phyloP scores from a whole-genome alignment of 2,113 vertebrate species.

The Chlamydotis undulata region DNA sequence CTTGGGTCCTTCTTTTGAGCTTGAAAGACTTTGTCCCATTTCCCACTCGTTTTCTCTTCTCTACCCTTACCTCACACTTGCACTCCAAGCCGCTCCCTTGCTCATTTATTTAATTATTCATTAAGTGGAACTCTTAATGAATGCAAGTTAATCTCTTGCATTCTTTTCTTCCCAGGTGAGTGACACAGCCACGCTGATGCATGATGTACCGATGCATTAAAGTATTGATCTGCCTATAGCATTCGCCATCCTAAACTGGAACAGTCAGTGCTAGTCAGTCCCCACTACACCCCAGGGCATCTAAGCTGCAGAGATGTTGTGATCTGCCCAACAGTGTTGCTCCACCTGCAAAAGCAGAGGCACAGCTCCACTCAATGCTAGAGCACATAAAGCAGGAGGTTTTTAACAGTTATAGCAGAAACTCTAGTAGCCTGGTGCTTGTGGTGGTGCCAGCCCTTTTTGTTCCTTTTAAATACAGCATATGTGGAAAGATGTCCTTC shows the following conservation, averaged over 20 bases:
- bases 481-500: neutral
- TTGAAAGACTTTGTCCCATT: neutral
- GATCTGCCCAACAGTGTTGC: fast-evolving
- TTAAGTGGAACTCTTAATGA: neutral
- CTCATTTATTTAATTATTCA: conserved; percentile 36
- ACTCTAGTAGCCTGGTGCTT: neutral
- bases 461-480: neutral
- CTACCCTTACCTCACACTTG: neutral
- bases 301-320: neutral
- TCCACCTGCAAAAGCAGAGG: neutral
- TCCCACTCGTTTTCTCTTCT: neutral
- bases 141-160: conserved; percentile 27
- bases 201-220: neutral
- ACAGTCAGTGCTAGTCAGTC: neutral
- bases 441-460: neutral
- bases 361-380: neutral
- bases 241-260: neutral
- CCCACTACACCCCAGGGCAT: neutral
- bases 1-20: neutral
- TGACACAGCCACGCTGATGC: neutral
- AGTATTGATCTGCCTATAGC: conserved; percentile 34
- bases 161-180: neutral
- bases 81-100: neutral
- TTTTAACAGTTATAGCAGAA: neutral
- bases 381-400: neutral